phyloP scores from a whole-genome alignment of 1,140 invertebrate species.

The Brachionus calyciflorus region DNA sequence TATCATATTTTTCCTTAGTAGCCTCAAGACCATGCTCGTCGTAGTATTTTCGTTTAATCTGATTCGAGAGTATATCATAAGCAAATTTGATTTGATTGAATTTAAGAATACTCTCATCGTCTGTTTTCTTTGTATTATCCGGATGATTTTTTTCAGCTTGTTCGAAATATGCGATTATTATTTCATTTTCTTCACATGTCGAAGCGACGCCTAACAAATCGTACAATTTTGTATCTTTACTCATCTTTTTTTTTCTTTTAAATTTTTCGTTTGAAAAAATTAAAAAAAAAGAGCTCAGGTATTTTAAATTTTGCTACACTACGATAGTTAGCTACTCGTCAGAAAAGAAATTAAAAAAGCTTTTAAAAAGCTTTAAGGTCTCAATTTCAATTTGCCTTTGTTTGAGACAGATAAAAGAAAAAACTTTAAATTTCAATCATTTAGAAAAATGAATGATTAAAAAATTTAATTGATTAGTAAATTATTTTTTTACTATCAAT shows the following conservation, averaged over 20 bases:
- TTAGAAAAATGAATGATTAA: too few species aligned
- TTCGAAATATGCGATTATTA: slow-evolving; percentile 12
- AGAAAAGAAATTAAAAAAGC: too few species aligned
- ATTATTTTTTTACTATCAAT: too few species aligned
- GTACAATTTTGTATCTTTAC: background rate
- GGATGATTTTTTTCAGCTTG: slow-evolving; percentile 8
- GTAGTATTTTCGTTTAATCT: background rate
- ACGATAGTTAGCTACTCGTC: too few species aligned
- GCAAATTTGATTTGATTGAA: slow-evolving; percentile 20
- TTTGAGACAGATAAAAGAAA: too few species aligned
- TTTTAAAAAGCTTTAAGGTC: too few species aligned
- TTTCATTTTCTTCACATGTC: background rate
- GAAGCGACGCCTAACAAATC: background rate
- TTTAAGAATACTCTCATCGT: background rate
- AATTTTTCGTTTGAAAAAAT: too few species aligned
- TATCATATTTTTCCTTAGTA: background rate
- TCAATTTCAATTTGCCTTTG: too few species aligned
- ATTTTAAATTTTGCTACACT: too few species aligned
- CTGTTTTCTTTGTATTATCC: background rate
- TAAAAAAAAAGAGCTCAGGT: too few species aligned
- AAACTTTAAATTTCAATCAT: too few species aligned
- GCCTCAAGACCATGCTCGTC: slow-evolving; percentile 11
- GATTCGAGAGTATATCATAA: slow-evolving; percentile 6
- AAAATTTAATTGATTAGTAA: too few species aligned
- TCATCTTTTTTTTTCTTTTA: background rate